Percentiles rank a stretch among this genome's conserved stretches.
Conservation (phyloP, 1,140 invertebrate species). For the Saccostrea glomerata region DNA sequence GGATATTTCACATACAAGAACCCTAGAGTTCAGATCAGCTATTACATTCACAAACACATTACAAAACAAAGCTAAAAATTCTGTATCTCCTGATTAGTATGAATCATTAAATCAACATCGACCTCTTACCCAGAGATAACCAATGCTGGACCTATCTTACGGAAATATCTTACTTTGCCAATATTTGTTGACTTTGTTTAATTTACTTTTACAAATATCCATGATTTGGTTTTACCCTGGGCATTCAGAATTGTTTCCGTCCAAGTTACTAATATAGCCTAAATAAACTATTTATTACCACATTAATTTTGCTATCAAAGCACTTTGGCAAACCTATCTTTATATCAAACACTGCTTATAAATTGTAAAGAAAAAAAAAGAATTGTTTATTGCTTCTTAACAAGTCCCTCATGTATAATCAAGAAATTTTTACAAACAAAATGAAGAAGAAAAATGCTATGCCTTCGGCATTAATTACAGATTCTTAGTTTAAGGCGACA, state of each 20-base stretch:
- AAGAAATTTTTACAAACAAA: not conserved
- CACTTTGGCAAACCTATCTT: not conserved
- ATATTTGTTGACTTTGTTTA: conserved; percentile 34
- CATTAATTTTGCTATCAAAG: not conserved
- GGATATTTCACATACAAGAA: not conserved
- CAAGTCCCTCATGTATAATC: not conserved
- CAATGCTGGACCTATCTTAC: not conserved
- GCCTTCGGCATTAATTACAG: conserved; percentile 16
- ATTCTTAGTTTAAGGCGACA: not conserved
- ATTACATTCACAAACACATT: no score
- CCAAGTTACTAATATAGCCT: not conserved
- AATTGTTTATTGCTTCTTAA: not conserved
- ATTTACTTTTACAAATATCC: not conserved
- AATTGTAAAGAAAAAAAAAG: not conserved
- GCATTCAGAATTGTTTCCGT: not conserved
- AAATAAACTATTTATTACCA: not conserved
- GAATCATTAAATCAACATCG: not conserved
- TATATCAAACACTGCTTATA: not conserved
- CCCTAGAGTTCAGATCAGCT: no score
- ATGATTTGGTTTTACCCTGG: not conserved
- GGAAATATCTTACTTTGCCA: conserved; percentile 4
- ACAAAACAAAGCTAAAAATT: no score
- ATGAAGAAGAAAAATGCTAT: not conserved
- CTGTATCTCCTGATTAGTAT: not conserved
- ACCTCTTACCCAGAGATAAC: not conserved